Percentiles rank a stretch among this genome's conserved stretches.
Conservation (phyloP, 2,888 invertebrate species). For the Drosophila barbarae region DNA sequence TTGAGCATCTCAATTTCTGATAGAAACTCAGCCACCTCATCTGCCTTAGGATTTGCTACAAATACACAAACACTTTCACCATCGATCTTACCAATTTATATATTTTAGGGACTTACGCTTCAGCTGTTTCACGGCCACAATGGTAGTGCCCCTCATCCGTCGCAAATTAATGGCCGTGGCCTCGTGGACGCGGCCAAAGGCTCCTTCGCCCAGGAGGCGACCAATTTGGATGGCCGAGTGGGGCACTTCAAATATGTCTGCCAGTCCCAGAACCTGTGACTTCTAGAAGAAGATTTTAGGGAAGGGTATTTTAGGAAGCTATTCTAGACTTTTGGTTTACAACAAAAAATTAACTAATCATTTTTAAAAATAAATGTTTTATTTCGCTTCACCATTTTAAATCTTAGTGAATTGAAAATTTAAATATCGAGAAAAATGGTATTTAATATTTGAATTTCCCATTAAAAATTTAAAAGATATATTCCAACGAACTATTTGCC, state of each 20-base stretch:
- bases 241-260: slow-evolving; percentile 76
- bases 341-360: too few relatives aligned
- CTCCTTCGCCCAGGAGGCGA: slow-evolving; percentile 85
- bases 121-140: slow-evolving; percentile 88
- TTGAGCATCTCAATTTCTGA: slow-evolving; percentile 90
- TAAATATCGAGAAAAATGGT: too few relatives aligned
- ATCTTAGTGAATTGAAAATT: too few relatives aligned
- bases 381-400: too few relatives aligned
- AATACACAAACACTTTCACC: not conserved
- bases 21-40: slow-evolving; percentile 85
- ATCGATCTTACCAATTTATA: not conserved
- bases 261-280: slow-evolving; percentile 72
- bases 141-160: slow-evolving; percentile 80
- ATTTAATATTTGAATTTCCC: too few relatives aligned
- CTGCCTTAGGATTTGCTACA: slow-evolving; percentile 82
- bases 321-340: too few relatives aligned
- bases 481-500: not conserved
- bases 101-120: slow-evolving; percentile 81
- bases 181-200: slow-evolving; percentile 87
- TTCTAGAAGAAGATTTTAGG: slow-evolving; percentile 56
- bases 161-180: slow-evolving; percentile 82
- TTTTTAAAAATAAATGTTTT: too few relatives aligned
- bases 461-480: not conserved
- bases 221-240: slow-evolving; percentile 76
- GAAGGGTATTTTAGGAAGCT: too few relatives aligned